phyloP scores from a whole-genome alignment of 2,113 vertebrate species.

The Balaeniceps rex region DNA sequence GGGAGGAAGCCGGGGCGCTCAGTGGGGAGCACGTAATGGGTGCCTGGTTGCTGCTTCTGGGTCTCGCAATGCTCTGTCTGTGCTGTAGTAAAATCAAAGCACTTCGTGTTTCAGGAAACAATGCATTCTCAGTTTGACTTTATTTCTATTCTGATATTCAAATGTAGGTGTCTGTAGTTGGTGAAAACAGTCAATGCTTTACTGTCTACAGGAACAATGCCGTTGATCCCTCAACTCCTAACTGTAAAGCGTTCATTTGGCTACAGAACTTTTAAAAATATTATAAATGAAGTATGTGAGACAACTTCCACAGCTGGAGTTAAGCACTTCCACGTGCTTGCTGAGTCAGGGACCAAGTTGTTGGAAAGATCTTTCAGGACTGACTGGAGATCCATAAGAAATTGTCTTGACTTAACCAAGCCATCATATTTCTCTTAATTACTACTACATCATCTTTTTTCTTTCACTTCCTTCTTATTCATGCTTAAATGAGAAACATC shows the following conservation, averaged over 20 bases:
- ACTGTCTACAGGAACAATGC: neutral
- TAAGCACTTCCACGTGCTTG: conserved; percentile 4
- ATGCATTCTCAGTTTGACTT: neutral
- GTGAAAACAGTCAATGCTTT: neutral
- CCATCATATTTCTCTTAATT: conserved; percentile 27
- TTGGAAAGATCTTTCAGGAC: neutral
- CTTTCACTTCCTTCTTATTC: conserved; percentile 56
- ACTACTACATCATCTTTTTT: conserved; percentile 32
- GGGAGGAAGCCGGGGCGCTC: neutral
- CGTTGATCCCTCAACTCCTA: neutral
- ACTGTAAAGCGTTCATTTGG: neutral
- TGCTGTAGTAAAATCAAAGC: neutral
- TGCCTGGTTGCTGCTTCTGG: neutral
- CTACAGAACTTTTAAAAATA: neutral
- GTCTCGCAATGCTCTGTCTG: neutral
- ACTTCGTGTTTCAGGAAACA: neutral
- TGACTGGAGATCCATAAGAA: conserved; percentile 30
- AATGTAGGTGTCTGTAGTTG: neutral
- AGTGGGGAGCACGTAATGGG: neutral
- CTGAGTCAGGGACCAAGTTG: neutral
- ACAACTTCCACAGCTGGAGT: neutral
- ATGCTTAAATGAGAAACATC: conserved; percentile 58
- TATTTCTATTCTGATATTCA: neutral
- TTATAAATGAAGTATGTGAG: neutral
- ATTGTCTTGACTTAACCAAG: conserved; percentile 38